Evolutionary conservation across 2,113 vertebrate species (phyloP).

Genomic region (Catagonus wagneri): DNA sequence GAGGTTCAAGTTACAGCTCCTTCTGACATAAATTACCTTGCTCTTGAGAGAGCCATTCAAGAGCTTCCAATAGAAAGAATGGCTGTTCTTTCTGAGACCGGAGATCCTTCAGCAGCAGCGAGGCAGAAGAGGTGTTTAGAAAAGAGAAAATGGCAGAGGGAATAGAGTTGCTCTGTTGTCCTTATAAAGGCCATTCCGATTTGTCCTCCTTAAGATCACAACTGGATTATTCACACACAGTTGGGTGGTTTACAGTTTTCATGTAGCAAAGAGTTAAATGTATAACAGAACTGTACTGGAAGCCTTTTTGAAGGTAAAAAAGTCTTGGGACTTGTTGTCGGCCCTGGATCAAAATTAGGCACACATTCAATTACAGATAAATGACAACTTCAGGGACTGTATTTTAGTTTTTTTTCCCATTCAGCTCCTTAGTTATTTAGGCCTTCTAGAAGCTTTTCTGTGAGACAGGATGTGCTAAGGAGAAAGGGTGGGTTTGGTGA

Average conservation of each 20-base stretch:
- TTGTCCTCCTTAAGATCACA: neutral
- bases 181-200: neutral
- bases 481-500: neutral
- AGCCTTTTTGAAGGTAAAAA: neutral
- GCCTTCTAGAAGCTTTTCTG: neutral
- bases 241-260: neutral
- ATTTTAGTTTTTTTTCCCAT: neutral
- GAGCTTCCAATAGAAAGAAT: constrained; percentile 41
- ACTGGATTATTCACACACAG: neutral
- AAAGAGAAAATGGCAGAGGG: neutral
- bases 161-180: neutral
- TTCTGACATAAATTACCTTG: constrained; percentile 58
- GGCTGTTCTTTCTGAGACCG: constrained; percentile 39
- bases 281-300: neutral
- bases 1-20: constrained; percentile 56
- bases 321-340: neutral
- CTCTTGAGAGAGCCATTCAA: constrained; percentile 38
- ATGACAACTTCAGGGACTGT: neutral
- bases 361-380: neutral
- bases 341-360: neutral
- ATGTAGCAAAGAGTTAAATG: neutral
- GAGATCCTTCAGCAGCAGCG: neutral
- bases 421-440: neutral
- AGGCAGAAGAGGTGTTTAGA: constrained; percentile 44
- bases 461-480: neutral